Base-by-base conservation (phyloP, 1,140 invertebrate species). In the Acromyrmex charruanus region DNA sequence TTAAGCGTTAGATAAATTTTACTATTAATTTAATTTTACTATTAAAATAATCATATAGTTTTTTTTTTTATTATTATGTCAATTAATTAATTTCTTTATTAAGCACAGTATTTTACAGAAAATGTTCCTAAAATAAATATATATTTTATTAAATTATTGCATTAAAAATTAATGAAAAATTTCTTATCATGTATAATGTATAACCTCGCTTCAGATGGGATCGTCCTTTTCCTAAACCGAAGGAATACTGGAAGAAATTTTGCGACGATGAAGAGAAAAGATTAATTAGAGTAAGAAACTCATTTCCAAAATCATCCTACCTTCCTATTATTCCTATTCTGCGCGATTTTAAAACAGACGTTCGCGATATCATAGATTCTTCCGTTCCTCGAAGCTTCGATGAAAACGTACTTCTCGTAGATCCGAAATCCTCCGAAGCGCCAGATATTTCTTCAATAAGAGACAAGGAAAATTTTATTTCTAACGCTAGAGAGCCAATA, bases 131-230 rank as follows among this genome's bases (percentile, higher is more conserved):
- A 35, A 39, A 25, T 39, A 85, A 75, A 44, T 63, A 9, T 66
- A 25, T 61, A 35, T 39, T 28, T 3, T 6, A 0, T 3, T 0
- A 61, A 61, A 44, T 18, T 69, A 35, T 31, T 18, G 3, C 3
- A n/a, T 28, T 49, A 28, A 35, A 44, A 84, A 71, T 71, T 25
- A 58, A n/a, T 49, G 21, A 0, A 16, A 12, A 35, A 63, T 39
- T 12, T 35, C 0, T 44, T 51, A 3, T 55, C 0, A 55, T 1
- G 25, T 18, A 28, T n/a, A 44, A 69, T 35, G 21, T 74, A 35
- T 72, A 18, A 44, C 16, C 28, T n/a, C 18, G n/a, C 4, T 58
- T 4, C 21, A 94, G 94, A 90, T 94, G 89, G 89, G 93, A 93
- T 35, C 69, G 59, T 79, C 88, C 91, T 10, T 66, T 92, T 44